Evolutionary conservation across 2,113 vertebrate genomes (phyloP).

Genomic region (Hydrolagus affinis): DNA sequence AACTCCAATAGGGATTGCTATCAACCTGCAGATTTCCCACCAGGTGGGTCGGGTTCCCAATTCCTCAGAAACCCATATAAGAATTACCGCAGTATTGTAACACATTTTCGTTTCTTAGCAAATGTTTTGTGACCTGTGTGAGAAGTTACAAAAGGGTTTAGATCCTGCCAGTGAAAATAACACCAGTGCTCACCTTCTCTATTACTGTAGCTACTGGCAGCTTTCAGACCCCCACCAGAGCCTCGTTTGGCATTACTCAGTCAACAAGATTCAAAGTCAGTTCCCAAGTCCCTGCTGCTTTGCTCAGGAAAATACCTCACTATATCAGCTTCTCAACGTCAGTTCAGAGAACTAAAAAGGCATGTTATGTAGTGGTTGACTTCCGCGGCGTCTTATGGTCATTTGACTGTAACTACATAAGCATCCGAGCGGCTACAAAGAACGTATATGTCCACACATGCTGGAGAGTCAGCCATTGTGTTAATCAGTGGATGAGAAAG

Average conservation of each 20-base stretch:
- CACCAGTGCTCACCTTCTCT: not conserved
- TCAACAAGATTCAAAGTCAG: slow-evolving; percentile 23
- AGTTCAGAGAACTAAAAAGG: not conserved
- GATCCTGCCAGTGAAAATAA: not conserved
- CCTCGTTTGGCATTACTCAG: not conserved
- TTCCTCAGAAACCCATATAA: not conserved
- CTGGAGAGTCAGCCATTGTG: not conserved
- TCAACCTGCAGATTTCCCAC: too few species aligned
- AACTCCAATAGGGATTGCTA: too few species aligned
- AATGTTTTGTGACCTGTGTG: too few species aligned
- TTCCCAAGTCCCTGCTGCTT: slow-evolving; percentile 20
- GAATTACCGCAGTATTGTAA: not conserved
- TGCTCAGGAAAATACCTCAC: slow-evolving; percentile 8
- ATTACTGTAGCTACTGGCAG: too few species aligned
- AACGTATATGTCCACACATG: not conserved
- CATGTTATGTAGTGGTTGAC: not conserved
- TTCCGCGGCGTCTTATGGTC: not conserved
- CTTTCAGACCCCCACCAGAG: not conserved
- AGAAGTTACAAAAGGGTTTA: not conserved
- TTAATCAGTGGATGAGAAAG: too few species aligned
- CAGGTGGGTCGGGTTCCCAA: not conserved
- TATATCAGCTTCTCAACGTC: slow-evolving; percentile 6
- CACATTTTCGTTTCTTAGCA: not conserved
- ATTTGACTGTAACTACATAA: not conserved
- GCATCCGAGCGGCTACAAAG: not conserved